Evolutionary conservation across 2,888 invertebrate genomes (phyloP).

Genomic region (Mythimna lalbum): DNA sequence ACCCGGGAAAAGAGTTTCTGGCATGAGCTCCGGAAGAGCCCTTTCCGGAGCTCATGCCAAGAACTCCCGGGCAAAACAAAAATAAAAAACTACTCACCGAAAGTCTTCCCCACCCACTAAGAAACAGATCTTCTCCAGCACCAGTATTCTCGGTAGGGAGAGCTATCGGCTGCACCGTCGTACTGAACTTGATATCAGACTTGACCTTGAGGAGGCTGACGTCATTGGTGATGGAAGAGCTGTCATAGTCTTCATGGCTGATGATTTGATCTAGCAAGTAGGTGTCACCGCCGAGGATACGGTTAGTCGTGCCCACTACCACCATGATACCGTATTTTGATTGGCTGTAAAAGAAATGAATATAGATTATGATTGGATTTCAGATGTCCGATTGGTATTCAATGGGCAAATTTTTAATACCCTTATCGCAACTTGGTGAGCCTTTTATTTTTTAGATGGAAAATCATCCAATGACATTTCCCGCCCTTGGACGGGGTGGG

Average conservation of each 20-base stretch:
- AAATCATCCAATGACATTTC: no score
- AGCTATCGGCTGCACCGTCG: conserved; percentile 77
- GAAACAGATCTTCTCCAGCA: conserved; percentile 74
- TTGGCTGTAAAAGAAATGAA: conserved; percentile 63
- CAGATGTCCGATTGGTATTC: neutral
- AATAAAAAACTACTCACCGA: conserved; percentile 74
- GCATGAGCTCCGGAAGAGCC: no score
- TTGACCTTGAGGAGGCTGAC: conserved; percentile 83
- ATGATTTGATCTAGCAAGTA: conserved; percentile 80
- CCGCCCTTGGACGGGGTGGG: no score
- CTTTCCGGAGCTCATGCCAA: no score
- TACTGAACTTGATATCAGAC: conserved; percentile 75
- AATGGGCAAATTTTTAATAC: no score
- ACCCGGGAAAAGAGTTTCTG: no score
- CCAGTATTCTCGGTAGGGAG: conserved; percentile 77
- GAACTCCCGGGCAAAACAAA: neutral
- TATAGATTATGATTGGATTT: neutral
- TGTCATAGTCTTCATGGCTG: conserved; percentile 83
- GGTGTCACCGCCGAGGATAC: conserved; percentile 80
- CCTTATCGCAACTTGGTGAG: no score
- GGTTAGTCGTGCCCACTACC: conserved; percentile 86
- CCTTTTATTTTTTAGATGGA: no score
- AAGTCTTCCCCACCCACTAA: conserved; percentile 88
- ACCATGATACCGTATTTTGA: conserved; percentile 70
- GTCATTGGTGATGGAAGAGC: conserved; percentile 79